A percentile compares a stretch with the other conserved stretches of the same genome.
Evolutionary conservation across 1,140 invertebrate species (phyloP).

Genomic region (Solenopsis invicta): DNA sequence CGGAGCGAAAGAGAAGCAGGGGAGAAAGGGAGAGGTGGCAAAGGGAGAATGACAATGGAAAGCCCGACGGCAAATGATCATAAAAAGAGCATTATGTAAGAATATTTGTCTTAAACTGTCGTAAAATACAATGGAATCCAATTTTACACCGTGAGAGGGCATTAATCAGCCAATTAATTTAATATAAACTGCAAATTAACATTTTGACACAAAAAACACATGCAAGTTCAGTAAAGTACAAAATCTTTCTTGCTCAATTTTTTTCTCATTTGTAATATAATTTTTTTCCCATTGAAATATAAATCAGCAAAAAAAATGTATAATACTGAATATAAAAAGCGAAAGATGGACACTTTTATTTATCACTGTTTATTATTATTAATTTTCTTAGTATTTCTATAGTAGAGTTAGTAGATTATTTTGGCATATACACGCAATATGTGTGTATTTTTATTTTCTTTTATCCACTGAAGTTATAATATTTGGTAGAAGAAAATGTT

Average conservation of each 20-base stretch:
- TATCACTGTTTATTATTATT: background rate
- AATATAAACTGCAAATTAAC: background rate
- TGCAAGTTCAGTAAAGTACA: background rate
- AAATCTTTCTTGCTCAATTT: background rate
- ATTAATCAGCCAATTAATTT: conserved; percentile 30
- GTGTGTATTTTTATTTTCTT: background rate
- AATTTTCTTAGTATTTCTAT: background rate
- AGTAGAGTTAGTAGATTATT: background rate
- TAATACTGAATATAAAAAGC: background rate
- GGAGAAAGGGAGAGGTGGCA: background rate
- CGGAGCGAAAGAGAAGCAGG: background rate
- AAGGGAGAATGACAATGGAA: background rate
- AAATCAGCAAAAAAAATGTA: background rate
- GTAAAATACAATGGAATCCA: background rate
- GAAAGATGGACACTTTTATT: background rate
- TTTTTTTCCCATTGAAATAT: background rate
- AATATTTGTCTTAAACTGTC: conserved; percentile 39
- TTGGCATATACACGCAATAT: background rate
- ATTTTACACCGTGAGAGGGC: background rate
- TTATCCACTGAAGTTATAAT: background rate
- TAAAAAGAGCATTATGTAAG: conserved; percentile 13
- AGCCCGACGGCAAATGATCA: conserved; percentile 11
- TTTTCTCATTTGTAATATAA: background rate
- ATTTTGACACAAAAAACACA: background rate
- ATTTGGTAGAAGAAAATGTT: background rate